Evolutionary conservation across 2,797 vertebrate genomes (phyloP), one percentile per base, ranked within the genome.

Genomic region (Enteromius fasciolatus): DNA sequence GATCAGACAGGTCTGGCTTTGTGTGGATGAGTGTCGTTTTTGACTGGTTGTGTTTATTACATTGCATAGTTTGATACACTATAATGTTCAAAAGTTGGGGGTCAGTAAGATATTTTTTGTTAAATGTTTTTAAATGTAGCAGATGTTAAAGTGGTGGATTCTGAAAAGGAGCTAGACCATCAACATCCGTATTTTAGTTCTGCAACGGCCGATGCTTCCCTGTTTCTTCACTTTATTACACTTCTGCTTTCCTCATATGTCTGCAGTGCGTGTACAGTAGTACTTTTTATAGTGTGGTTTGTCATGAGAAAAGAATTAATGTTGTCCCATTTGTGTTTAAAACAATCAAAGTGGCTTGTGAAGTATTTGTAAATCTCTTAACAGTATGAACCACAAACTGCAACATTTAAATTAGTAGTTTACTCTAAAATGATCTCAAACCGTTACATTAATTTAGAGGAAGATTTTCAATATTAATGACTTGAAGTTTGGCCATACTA

Each of bases 171-270:
- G 57, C 10, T 28, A 61, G 9, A 70, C 14, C 46, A 54, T 57
- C 46, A 61, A 41, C 76, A 80, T 82, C 39, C 67, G 25, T 76
- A 69, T 82, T 83, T 86, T 61, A 83, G 76, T 83, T 81, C 78
- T 76, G 78, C 61, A 78, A 44, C 68, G 81, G 67, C 75, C 76
- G 23, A 72, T 59, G 52, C 63, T 84, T 80, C 46, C 52, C 10
- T 76, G 52, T 87, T 80, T 31, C 44, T 1, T 48, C 28, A 36
- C 31, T 74, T 31, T 2, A 20, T 66, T 23, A 44, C 54, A 39
- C 78, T 81, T 76, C 68, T 72, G 64, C 50, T 80, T 82, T 84
- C 36, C 41, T 66, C 75, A 54, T 7, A 15, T 33, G 10, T 46
- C 8, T 14, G 48, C 69, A 63, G n/a, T 11, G 14, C 41, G n/a